These are phyloP conservation scores for Danio albolineatus DNA, from an alignment of 2,797 vertebrate species.

Conservation along the genomic window DNA sequence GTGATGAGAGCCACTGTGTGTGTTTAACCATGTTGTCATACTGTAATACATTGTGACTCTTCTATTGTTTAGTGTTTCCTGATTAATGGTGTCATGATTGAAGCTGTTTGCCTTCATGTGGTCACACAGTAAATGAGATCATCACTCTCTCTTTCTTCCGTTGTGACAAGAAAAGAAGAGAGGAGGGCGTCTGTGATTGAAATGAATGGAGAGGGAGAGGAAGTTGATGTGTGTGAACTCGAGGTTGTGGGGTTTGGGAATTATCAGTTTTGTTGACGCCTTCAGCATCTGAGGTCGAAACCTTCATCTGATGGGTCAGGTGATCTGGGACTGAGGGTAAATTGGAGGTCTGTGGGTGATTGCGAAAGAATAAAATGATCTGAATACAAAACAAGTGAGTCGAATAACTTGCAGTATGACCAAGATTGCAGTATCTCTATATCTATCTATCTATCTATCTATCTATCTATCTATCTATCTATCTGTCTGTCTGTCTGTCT, in stretches of 20 bases:
- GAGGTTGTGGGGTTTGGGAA: slow-evolving; percentile 1
- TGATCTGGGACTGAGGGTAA: slow-evolving; percentile 11
- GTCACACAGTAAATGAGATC: slow-evolving; percentile 56
- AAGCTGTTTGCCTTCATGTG: slow-evolving; percentile 43
- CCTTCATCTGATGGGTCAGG: slow-evolving; percentile 32
- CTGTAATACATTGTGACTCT: slow-evolving; percentile 22
- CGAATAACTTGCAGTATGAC: background rate
- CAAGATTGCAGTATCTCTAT: background rate
- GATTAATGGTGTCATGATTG: slow-evolving; percentile 46
- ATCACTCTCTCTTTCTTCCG: slow-evolving; percentile 50
- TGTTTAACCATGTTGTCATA: slow-evolving; percentile 41
- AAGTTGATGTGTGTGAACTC: slow-evolving; percentile 25
- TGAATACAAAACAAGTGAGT: background rate
- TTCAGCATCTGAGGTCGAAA: slow-evolving; percentile 7
- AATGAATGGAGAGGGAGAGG: slow-evolving; percentile 37
- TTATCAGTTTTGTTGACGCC: background rate
- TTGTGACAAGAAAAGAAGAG: slow-evolving; percentile 45
- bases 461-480: too few relatives aligned
- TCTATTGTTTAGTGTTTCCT: slow-evolving; percentile 44
- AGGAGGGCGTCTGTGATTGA: slow-evolving; percentile 45
- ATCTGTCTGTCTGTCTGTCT: too few relatives aligned
- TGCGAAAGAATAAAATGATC: slow-evolving; percentile 6
- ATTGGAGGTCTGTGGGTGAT: slow-evolving; percentile 28
- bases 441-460: too few relatives aligned
- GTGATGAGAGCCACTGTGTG: slow-evolving; percentile 11